A percentile compares a stretch with the other conserved stretches of the same genome.
These are phyloP conservation scores for Neolamprologus caudopunctatus DNA, from an alignment of 2,113 vertebrate genomes.

Conservation along the genomic window DNA sequence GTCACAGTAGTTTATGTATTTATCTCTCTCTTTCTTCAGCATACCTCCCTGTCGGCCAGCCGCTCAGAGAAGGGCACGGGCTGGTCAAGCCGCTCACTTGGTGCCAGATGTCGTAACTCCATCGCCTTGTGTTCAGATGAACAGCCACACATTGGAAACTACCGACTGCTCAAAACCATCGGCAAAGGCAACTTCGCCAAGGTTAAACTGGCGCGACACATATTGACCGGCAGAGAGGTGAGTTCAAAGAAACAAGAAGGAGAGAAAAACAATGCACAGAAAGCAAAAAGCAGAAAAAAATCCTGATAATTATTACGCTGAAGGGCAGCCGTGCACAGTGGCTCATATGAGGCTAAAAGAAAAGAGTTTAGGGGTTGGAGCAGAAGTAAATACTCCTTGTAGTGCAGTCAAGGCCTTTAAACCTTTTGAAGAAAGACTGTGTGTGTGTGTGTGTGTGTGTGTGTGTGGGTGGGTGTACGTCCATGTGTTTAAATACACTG, in stretches of 20 bases:
- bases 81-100: conserved; percentile 85
- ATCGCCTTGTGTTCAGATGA: conserved; percentile 87
- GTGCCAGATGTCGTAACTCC: conserved; percentile 87
- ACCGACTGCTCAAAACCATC: conserved; percentile 87
- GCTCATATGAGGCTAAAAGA: background rate
- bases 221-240: conserved; percentile 87
- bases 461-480: background rate
- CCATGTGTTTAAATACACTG: background rate
- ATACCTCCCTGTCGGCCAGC: conserved; percentile 78
- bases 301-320: background rate
- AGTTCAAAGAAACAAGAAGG: background rate
- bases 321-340: background rate
- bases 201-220: conserved; percentile 87
- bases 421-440: background rate
- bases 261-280: background rate
- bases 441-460: background rate
- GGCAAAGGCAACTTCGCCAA: conserved; percentile 95
- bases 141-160: conserved; percentile 89
- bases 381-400: background rate
- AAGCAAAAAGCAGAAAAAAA: background rate
- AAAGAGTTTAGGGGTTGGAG: background rate
- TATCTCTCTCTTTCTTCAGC: conserved; percentile 58
- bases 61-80: conserved; percentile 83
- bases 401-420: background rate
- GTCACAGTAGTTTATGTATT: background rate